phyloP scores from a whole-genome alignment of 2,888 invertebrate genomes.

The Brachyopa scutellaris region DNA sequence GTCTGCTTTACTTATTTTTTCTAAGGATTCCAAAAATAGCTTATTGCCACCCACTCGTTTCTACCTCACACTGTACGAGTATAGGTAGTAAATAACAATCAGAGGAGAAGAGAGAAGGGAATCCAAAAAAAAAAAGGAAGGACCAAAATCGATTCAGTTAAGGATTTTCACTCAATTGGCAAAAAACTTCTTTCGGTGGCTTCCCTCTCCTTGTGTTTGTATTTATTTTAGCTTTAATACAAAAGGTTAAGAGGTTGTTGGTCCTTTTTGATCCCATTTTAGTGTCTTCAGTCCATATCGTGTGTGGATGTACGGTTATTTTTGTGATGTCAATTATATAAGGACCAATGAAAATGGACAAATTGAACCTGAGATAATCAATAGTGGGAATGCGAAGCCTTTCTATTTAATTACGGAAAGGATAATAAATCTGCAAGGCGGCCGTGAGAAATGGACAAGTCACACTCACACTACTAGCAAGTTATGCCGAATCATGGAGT shows the following conservation, averaged over 20 bases:
- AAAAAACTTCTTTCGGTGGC: slow-evolving; percentile 19
- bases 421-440: slow-evolving; percentile 38
- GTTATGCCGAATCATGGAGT: background rate
- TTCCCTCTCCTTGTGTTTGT: slow-evolving; percentile 4
- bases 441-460: background rate
- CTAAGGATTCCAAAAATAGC: slow-evolving; percentile 46
- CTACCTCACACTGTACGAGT: background rate
- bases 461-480: too few relatives aligned
- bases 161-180: slow-evolving; percentile 70
- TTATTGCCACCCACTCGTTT: slow-evolving; percentile 39
- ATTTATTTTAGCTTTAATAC: slow-evolving; percentile 52
- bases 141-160: slow-evolving; percentile 61
- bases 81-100: slow-evolving; percentile 57
- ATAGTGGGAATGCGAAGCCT: slow-evolving; percentile 55
- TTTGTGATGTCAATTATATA: slow-evolving; percentile 57
- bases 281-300: slow-evolving; percentile 8
- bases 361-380: slow-evolving; percentile 60
- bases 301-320: background rate
- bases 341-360: slow-evolving; percentile 30
- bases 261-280: slow-evolving; percentile 58
- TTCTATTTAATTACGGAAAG: slow-evolving; percentile 53
- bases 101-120: background rate
- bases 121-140: background rate
- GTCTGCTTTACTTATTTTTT: slow-evolving; percentile 7
- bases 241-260: slow-evolving; percentile 62